phyloP scores from a whole-genome alignment of 2,113 vertebrate genomes.

The Brachyhypopomus occidentalis region DNA sequence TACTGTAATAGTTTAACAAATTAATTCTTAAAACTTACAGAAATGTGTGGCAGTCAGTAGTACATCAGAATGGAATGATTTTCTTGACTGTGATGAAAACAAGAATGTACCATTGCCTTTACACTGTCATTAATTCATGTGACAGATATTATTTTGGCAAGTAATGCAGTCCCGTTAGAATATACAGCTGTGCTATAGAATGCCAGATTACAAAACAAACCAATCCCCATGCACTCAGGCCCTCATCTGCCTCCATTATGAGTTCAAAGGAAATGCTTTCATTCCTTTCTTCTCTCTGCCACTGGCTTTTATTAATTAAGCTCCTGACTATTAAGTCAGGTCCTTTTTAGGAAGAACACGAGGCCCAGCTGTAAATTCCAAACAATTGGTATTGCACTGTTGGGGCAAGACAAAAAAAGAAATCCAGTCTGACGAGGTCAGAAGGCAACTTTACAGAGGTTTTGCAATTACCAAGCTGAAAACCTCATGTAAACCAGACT shows the following conservation, averaged over 20 bases:
- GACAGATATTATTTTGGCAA: background rate
- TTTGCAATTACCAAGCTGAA: background rate
- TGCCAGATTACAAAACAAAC: background rate
- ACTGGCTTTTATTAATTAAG: slow-evolving; percentile 51
- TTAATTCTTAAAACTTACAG: no score
- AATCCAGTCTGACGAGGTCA: background rate
- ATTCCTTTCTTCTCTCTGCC: slow-evolving; percentile 26
- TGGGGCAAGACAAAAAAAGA: slow-evolving; percentile 12
- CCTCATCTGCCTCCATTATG: slow-evolving; percentile 37
- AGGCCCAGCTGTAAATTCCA: slow-evolving; percentile 27
- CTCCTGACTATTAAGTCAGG: slow-evolving; percentile 39
- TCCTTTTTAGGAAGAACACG: slow-evolving; percentile 13
- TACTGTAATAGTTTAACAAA: no score
- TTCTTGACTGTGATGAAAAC: no score
- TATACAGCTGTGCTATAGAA: background rate
- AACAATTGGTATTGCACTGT: slow-evolving; percentile 41
- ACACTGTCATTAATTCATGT: background rate
- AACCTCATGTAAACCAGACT: background rate
- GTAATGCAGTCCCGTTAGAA: background rate
- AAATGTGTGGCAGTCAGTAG: no score
- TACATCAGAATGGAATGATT: no score
- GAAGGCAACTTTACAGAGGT: background rate
- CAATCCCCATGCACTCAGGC: background rate
- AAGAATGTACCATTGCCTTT: no score
- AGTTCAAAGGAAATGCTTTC: slow-evolving; percentile 34